Conservation (phyloP, 2,797 vertebrate genomes). For the Saxicola maurus region DNA sequence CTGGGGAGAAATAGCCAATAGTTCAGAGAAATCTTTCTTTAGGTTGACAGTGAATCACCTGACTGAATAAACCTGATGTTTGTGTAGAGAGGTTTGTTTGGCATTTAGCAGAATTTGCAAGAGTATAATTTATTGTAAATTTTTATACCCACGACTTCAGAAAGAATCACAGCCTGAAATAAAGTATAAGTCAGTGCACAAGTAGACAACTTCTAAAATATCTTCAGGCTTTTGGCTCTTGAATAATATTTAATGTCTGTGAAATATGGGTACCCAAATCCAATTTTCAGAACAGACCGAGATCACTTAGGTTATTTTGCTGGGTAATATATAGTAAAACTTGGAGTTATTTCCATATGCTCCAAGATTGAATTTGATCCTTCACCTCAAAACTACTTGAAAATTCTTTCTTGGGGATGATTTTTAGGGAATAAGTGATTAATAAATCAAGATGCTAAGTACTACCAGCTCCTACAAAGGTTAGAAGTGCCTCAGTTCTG, state of each 20-base stretch:
- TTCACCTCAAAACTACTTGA: not conserved
- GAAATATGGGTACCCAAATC: not conserved
- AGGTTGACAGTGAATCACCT: not conserved
- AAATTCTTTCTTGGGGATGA: not conserved
- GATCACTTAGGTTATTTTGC: not conserved
- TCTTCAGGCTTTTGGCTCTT: not conserved
- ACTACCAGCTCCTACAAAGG: not conserved
- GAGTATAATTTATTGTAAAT: not conserved
- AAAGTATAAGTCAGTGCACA: not conserved
- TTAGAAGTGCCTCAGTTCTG: not conserved
- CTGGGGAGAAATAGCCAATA: rapidly evolving
- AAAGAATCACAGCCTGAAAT: not conserved
- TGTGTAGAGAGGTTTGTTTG: not conserved
- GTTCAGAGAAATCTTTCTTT: not conserved
- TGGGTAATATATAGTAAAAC: not conserved
- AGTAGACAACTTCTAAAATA: not conserved
- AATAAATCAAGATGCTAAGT: slow-evolving; percentile 18
- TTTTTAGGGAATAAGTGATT: not conserved
- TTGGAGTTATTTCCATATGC: not conserved
- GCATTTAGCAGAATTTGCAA: not conserved
- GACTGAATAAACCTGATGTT: not conserved
- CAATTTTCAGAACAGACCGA: not conserved
- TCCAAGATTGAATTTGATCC: not conserved
- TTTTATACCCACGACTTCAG: not conserved
- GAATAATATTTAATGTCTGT: not conserved